phyloP scores from a whole-genome alignment of 1,140 invertebrate species.

The Bombus consobrinus region DNA sequence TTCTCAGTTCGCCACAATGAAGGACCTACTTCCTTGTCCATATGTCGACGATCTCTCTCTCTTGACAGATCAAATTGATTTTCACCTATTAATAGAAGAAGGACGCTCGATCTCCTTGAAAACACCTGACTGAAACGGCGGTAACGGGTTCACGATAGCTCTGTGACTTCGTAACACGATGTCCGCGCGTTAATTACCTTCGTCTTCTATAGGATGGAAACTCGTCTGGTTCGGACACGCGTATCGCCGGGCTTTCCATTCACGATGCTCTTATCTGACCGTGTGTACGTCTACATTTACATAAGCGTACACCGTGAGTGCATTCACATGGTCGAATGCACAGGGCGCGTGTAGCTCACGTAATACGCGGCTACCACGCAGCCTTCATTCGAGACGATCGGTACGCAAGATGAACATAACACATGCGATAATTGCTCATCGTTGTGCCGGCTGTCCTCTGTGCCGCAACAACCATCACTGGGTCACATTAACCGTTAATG shows the following conservation, averaged over 20 bases:
- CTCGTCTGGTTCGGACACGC: slow-evolving; percentile 66
- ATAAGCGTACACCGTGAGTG: slow-evolving; percentile 11
- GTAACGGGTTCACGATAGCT: slow-evolving; percentile 3
- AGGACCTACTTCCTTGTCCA: slow-evolving; percentile 29
- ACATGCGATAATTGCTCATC: slow-evolving; percentile 58
- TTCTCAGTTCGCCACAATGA: slow-evolving; percentile 5
- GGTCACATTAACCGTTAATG: slow-evolving; percentile 63
- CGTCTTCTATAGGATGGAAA: slow-evolving; percentile 72
- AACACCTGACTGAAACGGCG: slow-evolving; percentile 18
- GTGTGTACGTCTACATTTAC: slow-evolving; percentile 36
- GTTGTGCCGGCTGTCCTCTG: not conserved
- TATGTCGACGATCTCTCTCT: slow-evolving; percentile 4
- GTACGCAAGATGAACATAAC: slow-evolving; percentile 32
- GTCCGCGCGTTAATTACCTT: slow-evolving; percentile 74
- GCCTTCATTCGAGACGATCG: slow-evolving; percentile 24
- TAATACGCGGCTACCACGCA: slow-evolving; percentile 38
- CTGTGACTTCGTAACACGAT: slow-evolving; percentile 55
- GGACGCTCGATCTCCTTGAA: not conserved
- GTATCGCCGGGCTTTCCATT: slow-evolving; percentile 51
- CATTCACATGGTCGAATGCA: slow-evolving; percentile 21
- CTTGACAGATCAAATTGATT: slow-evolving; percentile 31
- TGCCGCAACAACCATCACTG: slow-evolving; percentile 38
- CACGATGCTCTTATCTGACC: slow-evolving; percentile 53
- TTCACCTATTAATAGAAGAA: slow-evolving; percentile 12
- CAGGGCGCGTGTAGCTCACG: slow-evolving; percentile 19